Conservation (phyloP, 2,797 vertebrate genomes). For the Enteromius trimaculatus region DNA sequence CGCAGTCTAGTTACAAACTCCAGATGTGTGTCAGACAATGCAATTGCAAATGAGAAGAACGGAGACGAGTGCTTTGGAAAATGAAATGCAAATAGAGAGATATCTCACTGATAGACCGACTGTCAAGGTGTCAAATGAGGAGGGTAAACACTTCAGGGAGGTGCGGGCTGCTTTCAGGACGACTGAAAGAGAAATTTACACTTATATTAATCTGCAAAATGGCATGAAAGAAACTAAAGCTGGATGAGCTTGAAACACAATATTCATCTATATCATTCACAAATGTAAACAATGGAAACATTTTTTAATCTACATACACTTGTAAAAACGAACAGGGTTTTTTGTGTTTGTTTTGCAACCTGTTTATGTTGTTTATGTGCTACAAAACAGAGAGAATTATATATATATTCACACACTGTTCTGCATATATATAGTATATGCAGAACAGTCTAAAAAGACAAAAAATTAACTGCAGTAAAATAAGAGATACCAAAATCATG, state of each 20-base stretch:
- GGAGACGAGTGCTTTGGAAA: conserved; percentile 1
- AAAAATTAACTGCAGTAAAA: neutral
- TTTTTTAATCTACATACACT: neutral
- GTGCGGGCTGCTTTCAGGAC: neutral
- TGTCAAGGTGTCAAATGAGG: conserved; percentile 20
- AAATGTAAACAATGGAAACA: neutral
- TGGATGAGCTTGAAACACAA: neutral
- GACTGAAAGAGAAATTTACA: neutral
- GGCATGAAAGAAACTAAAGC: neutral
- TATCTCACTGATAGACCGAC: conserved; percentile 10
- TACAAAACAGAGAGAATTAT: neutral
- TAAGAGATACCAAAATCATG: neutral
- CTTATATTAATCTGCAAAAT: neutral
- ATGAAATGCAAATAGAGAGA: conserved; percentile 14
- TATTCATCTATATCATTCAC: neutral
- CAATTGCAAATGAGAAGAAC: conserved; percentile 10
- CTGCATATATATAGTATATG: too few relatives aligned
- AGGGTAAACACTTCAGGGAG: conserved; percentile 20
- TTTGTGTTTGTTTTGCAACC: neutral
- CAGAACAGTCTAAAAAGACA: neutral
- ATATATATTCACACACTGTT: neutral
- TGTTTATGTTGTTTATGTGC: neutral
- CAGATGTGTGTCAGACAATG: neutral
- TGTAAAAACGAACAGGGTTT: neutral
- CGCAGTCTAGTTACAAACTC: conserved; percentile 7